Evolutionary conservation across 30 jellyfish, hydroid and myxozoan genomes (phyloP).

Genomic region (Cassiopea xamachana): DNA sequence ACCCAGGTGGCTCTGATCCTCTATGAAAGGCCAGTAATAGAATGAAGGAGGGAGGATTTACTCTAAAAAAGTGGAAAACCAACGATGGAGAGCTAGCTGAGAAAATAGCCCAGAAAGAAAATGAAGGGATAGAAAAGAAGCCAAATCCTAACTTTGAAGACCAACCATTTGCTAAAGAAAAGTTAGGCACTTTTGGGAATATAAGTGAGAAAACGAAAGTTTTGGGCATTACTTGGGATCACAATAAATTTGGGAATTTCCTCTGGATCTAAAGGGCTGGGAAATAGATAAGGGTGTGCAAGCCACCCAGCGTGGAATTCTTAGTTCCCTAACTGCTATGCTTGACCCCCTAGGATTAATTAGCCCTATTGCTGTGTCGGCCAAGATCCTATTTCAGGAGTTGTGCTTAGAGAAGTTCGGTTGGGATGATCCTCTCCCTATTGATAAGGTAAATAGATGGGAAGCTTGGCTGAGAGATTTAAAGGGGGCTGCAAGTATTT

Average conservation of each 20-base stretch:
- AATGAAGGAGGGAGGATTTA: constrained; percentile 64
- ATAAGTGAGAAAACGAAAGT: constrained; percentile 26
- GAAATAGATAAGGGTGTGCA: constrained; percentile 35
- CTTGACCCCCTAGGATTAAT: background rate
- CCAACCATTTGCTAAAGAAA: constrained; percentile 49
- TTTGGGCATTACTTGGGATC: constrained; percentile 52
- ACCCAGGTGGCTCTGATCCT: constrained; percentile 21
- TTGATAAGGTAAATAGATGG: constrained; percentile 36
- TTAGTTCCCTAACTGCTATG: constrained; percentile 23
- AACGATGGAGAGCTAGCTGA: constrained; percentile 45
- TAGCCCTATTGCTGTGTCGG: constrained; percentile 55
- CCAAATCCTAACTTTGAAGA: constrained; percentile 13
- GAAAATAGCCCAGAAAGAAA: constrained; percentile 43
- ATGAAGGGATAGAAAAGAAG: background rate
- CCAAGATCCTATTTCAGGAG: constrained; percentile 62
- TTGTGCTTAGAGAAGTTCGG: constrained; percentile 40
- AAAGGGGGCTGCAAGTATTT: constrained; percentile 1
- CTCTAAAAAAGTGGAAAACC: constrained; percentile 63
- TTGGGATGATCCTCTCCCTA: constrained; percentile 60
- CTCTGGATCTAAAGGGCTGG: constrained; percentile 31
- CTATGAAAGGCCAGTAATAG: constrained; percentile 59
- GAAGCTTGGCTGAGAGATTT: constrained; percentile 28
- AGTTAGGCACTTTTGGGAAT: constrained; percentile 11
- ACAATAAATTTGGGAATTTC: constrained; percentile 27
- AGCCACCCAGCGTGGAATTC: constrained; percentile 19